Evolutionary conservation across 2,797 vertebrate genomes (phyloP).

Genomic region (Sebastes aleutianus): DNA sequence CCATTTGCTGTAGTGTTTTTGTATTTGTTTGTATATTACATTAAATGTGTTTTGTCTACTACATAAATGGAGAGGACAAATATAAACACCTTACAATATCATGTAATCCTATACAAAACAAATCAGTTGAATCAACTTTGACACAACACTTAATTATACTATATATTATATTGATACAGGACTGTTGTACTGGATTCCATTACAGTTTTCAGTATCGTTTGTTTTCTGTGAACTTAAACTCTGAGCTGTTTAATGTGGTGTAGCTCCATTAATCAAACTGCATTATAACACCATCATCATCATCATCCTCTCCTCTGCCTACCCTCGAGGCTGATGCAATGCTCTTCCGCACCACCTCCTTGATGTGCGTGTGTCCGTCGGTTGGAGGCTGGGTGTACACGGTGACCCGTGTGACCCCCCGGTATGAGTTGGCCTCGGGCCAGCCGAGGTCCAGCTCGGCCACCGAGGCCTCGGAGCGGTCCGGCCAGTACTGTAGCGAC

Average conservation of each 20-base stretch:
- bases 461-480: conserved; percentile 91
- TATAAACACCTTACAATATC: not conserved
- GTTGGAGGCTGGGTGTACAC: conserved; percentile 95
- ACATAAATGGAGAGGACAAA: not conserved
- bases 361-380: conserved; percentile 92
- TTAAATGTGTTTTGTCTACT: not conserved
- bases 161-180: not conserved
- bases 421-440: conserved; percentile 90
- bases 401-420: conserved; percentile 92
- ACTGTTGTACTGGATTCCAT: not conserved
- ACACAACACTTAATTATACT: not conserved
- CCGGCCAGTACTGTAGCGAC: conserved; percentile 96
- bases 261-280: not conserved
- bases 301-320: not conserved
- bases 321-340: conserved; percentile 94
- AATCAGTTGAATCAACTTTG: not conserved
- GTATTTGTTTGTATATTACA: not conserved
- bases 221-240: not conserved
- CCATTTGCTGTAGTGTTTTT: not conserved
- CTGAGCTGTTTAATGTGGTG: not conserved
- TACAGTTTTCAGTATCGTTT: not conserved
- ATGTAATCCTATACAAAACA: not conserved
- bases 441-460: conserved; percentile 95
- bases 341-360: conserved; percentile 95
- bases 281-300: not conserved